These are phyloP conservation scores for Amblyopsis rosae DNA, from an alignment of 2,113 vertebrate species.

Conservation along the genomic window DNA sequence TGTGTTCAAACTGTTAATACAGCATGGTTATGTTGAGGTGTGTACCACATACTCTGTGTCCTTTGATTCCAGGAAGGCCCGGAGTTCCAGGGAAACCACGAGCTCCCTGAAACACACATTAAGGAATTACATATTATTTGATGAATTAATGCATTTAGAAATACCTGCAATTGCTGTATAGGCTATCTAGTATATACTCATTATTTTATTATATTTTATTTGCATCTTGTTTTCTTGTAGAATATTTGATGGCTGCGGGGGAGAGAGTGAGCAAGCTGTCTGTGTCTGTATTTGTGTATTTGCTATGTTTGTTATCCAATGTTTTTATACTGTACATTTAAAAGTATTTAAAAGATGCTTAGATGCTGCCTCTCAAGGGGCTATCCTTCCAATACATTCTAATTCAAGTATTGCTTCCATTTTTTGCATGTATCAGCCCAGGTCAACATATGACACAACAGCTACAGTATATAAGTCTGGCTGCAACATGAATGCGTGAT, in stretches of 20 bases:
- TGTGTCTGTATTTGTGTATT: too few relatives aligned
- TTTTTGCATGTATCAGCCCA: background rate
- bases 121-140: background rate
- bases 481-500: background rate
- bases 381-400: too few relatives aligned
- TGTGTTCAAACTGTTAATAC: background rate
- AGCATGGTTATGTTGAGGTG: background rate
- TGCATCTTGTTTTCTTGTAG: too few relatives aligned
- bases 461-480: background rate
- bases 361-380: too few relatives aligned
- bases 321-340: too few relatives aligned
- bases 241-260: too few relatives aligned
- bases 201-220: too few relatives aligned
- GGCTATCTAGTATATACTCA: too few relatives aligned
- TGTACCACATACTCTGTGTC: slow-evolving; percentile 87
- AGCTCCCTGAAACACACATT: slow-evolving; percentile 80
- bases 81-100: slow-evolving; percentile 97
- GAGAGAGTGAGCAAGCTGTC: too few relatives aligned
- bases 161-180: too few relatives aligned
- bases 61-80: slow-evolving; percentile 96
- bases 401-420: background rate
- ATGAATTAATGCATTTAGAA: background rate
- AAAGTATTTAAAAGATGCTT: too few relatives aligned
- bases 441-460: background rate
- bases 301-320: too few relatives aligned